Evolutionary conservation across 2,888 invertebrate species (phyloP), one percentile per base, ranked within the genome.

Genomic region (Atrina japonica): DNA sequence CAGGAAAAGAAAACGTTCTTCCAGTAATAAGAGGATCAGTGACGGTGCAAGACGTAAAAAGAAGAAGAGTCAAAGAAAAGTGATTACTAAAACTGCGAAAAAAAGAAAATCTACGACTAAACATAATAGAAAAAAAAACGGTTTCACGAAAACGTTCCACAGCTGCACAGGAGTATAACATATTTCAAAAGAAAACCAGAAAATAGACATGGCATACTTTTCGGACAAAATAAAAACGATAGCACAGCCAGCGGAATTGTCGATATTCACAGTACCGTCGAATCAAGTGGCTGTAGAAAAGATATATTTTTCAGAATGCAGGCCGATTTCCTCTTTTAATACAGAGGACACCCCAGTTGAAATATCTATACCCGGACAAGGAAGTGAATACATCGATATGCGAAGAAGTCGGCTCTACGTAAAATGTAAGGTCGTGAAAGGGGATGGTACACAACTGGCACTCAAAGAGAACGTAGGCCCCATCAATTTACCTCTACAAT

Each of bases 201-300:
- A n/a, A n/a, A n/a, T n/a, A n/a, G n/a, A n/a, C n/a, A n/a, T n/a
- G 56, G 45, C 63, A 29, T 68, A 23, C n/a, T 30, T 68, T 16
- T 61, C 47, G 40, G 68, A 68, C 27, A 53, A 68, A 49, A 55
- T 61, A 27, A 68, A 41, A 16, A 47, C 61, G 23, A 56, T 68
- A 11, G 43, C 40, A 7, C 43, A 47, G 25, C 66, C 71, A 40
- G 25, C 61, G 6, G n/a, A 66, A 49, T 40, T 71, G 23, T 59
- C 52, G 29, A 27, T 66, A 16, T 66, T 71, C 43, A 60, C 59
- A 1, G 61, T 55, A 25, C 66, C 63, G 0, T 53, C 55, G 1
- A 71, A 71, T 43, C 70, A 70, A 25, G 64, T 64, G 11, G 70
- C 70, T 25, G 49, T 70, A 11, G 70, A 70, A 35, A 59, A 59